Percentiles rank a stretch among this genome's conserved stretches.
phyloP scores from a whole-genome alignment of 2,797 vertebrate species.

The Xenops minutus region DNA sequence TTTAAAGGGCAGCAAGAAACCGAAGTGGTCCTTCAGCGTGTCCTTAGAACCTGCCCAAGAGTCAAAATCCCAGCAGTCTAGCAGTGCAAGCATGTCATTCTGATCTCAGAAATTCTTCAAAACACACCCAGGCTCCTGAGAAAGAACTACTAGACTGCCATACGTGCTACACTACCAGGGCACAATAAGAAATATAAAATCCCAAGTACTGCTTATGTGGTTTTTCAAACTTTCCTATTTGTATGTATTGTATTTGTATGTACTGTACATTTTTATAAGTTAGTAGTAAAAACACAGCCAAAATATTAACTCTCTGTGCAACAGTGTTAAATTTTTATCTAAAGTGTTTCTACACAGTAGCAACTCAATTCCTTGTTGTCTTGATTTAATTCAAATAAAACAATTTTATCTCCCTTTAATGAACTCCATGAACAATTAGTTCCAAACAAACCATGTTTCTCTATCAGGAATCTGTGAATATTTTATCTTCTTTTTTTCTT shows the following conservation, averaged over 20 bases:
- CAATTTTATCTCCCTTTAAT: neutral
- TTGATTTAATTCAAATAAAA: neutral
- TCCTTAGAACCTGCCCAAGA: neutral
- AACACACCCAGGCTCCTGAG: neutral
- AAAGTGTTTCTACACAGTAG: neutral
- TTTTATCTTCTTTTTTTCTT: neutral
- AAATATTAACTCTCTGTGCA: neutral
- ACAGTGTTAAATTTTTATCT: neutral
- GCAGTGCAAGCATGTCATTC: neutral
- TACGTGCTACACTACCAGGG: neutral
- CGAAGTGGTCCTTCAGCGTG: accelerated
- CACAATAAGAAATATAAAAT: neutral
- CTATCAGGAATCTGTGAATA: neutral
- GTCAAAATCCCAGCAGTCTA: neutral
- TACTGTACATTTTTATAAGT: neutral
- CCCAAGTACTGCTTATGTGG: neutral
- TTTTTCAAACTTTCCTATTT: neutral
- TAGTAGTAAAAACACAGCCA: neutral
- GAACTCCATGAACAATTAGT: neutral
- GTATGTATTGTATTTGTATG: neutral
- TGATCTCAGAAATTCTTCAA: neutral
- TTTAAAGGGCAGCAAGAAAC: neutral
- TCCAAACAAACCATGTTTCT: neutral
- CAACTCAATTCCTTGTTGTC: neutral
- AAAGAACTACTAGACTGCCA: neutral